Percentiles rank a stretch among this genome's conserved stretches.
phyloP scores from a whole-genome alignment of 2,888 invertebrate species.

The Clistopyga incitator region DNA sequence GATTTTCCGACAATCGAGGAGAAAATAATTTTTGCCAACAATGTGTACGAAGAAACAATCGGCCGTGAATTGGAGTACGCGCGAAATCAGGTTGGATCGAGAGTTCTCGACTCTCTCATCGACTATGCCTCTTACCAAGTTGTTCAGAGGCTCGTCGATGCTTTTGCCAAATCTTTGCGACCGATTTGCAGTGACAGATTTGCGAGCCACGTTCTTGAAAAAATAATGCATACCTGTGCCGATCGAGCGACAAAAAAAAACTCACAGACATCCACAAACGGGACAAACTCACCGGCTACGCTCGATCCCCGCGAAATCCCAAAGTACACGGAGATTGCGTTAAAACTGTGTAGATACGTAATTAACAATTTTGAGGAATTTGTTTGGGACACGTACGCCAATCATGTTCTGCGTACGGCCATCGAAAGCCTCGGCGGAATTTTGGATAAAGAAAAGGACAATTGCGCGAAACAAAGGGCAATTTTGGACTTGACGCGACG shows the following conservation, averaged over 20 bases:
- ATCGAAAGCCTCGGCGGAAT: constrained; percentile 89
- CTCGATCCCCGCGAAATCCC: constrained; percentile 76
- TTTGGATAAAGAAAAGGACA: constrained; percentile 19
- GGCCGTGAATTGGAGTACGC: constrained; percentile 90
- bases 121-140: constrained; percentile 88
- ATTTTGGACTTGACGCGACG: constrained; percentile 68
- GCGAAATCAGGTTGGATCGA: constrained; percentile 92
- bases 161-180: constrained; percentile 88
- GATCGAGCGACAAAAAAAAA: constrained; percentile 85
- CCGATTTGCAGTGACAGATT: constrained; percentile 91
- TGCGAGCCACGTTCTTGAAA: constrained; percentile 92
- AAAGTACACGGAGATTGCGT: constrained; percentile 87
- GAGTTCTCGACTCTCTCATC: constrained; percentile 91
- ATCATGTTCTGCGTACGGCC: constrained; percentile 90
- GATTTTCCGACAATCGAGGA: constrained; percentile 90
- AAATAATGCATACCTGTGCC: constrained; percentile 87
- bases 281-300: constrained; percentile 61
- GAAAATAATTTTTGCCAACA: constrained; percentile 90
- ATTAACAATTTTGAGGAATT: constrained; percentile 95
- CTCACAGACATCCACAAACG: constrained; percentile 71
- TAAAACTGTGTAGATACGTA: constrained; percentile 90
- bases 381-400: constrained; percentile 91
- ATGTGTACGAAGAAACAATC: constrained; percentile 90
- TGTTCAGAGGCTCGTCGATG: constrained; percentile 87
- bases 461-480: constrained; percentile 61